Evolutionary conservation across 2,888 invertebrate genomes (phyloP).

Genomic region (Adineta ricciae): DNA sequence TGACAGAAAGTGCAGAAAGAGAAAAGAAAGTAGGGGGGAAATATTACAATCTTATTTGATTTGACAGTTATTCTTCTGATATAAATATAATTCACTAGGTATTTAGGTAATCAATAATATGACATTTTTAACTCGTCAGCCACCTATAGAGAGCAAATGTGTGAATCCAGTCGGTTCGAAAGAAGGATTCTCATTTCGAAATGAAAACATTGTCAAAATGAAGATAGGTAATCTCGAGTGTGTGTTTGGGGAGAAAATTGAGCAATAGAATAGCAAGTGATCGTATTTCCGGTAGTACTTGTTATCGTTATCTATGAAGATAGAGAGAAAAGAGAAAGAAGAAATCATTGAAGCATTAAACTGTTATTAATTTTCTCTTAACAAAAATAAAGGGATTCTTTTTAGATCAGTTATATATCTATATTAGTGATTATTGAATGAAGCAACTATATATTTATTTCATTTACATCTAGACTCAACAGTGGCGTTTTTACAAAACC

Average conservation of each 20-base stretch:
- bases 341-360: conserved; percentile 1
- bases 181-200: too few relatives aligned
- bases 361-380: background rate
- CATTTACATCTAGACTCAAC: background rate
- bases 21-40: background rate
- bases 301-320: background rate
- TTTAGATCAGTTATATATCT: background rate
- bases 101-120: background rate
- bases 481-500: background rate
- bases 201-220: background rate
- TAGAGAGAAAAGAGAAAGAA: background rate
- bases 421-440: background rate
- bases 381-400: background rate
- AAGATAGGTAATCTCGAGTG: background rate
- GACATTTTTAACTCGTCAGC: background rate
- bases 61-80: background rate
- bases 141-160: too few relatives aligned
- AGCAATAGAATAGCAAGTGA: background rate
- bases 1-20: background rate
- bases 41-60: background rate
- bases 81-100: background rate
- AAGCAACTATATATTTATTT: background rate
- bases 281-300: background rate
- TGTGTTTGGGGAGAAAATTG: background rate
- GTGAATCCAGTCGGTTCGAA: too few relatives aligned